These are phyloP conservation scores for Danaus chrysippus DNA, from an alignment of 2,888 invertebrate genomes.

Conservation along the genomic window DNA sequence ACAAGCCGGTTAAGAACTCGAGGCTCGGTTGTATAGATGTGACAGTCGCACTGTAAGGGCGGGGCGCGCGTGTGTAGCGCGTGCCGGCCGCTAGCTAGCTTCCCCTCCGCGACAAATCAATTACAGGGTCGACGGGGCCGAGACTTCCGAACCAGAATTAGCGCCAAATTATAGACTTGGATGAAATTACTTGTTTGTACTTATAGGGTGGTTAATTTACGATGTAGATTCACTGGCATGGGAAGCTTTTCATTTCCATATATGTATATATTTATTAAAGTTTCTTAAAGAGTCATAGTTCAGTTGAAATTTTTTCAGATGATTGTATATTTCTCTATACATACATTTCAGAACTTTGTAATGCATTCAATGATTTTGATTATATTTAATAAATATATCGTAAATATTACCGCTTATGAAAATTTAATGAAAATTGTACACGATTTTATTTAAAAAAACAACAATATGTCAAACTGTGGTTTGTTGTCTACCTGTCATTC, in stretches of 20 bases:
- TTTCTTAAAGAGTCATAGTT: background rate
- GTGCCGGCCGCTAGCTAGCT: constrained; percentile 44
- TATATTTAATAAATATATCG: too few relatives aligned
- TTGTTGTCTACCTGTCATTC: background rate
- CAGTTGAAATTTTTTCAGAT: too few relatives aligned
- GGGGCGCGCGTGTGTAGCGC: constrained; percentile 43
- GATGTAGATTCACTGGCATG: constrained; percentile 27
- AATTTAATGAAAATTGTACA: too few relatives aligned
- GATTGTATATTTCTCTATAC: too few relatives aligned
- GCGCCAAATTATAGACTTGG: constrained; percentile 66
- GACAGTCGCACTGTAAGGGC: constrained; percentile 35
- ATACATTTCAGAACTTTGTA: too few relatives aligned
- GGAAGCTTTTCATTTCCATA: constrained; percentile 6
- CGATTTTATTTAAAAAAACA: constrained; percentile 1
- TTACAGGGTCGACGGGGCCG: constrained; percentile 61
- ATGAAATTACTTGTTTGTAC: constrained; percentile 65
- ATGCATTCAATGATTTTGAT: too few relatives aligned
- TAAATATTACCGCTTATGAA: too few relatives aligned
- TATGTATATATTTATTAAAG: background rate
- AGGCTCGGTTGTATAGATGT: background rate
- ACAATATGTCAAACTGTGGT: constrained; percentile 9
- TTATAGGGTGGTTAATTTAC: constrained; percentile 61
- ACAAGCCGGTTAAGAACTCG: background rate
- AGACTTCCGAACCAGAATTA: constrained; percentile 66
- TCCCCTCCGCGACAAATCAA: constrained; percentile 71